Evolutionary conservation across 1,140 invertebrate genomes (phyloP).

Genomic region (Drosophila azteca): DNA sequence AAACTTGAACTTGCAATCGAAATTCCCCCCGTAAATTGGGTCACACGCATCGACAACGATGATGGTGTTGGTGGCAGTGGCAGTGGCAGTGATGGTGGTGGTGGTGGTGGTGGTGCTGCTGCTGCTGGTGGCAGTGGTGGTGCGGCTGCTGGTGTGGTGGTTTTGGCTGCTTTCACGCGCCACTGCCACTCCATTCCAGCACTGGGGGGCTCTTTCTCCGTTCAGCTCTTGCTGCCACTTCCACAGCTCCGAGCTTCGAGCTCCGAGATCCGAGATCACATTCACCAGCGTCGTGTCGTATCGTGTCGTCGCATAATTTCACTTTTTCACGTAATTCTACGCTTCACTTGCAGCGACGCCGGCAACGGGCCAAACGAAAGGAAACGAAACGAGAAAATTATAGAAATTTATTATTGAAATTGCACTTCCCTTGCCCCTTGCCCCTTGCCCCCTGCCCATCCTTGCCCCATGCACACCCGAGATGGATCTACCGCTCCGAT

Average conservation of each 20-base stretch:
- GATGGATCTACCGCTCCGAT: slow-evolving; percentile 22
- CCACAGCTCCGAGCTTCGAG: slow-evolving; percentile 21
- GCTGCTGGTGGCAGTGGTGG: not conserved
- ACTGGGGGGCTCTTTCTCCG: too few species aligned
- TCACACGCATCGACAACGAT: slow-evolving; percentile 73
- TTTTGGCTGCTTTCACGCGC: slow-evolving; percentile 68
- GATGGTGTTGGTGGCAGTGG: slow-evolving; percentile 27
- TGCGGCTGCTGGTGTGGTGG: not conserved
- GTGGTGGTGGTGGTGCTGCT: not conserved
- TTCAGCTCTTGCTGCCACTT: too few species aligned
- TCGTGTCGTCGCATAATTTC: slow-evolving; percentile 66
- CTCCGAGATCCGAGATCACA: slow-evolving; percentile 24
- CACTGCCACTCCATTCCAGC: slow-evolving; percentile 20
- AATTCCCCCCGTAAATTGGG: slow-evolving; percentile 62
- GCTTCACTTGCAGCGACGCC: slow-evolving; percentile 66
- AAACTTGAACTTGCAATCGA: slow-evolving; percentile 81
- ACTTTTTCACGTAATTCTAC: slow-evolving; percentile 81
- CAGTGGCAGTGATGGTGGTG: slow-evolving; percentile 8
- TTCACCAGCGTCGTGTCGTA: slow-evolving; percentile 27
- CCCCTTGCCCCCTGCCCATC: not conserved
- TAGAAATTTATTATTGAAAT: slow-evolving; percentile 78
- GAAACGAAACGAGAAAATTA: slow-evolving; percentile 61
- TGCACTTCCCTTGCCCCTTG: slow-evolving; percentile 20
- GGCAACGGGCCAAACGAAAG: slow-evolving; percentile 13
- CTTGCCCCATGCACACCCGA: slow-evolving; percentile 16